phyloP scores from a whole-genome alignment of 1,140 invertebrate genomes.

The Zaprionus ghesquierei region DNA sequence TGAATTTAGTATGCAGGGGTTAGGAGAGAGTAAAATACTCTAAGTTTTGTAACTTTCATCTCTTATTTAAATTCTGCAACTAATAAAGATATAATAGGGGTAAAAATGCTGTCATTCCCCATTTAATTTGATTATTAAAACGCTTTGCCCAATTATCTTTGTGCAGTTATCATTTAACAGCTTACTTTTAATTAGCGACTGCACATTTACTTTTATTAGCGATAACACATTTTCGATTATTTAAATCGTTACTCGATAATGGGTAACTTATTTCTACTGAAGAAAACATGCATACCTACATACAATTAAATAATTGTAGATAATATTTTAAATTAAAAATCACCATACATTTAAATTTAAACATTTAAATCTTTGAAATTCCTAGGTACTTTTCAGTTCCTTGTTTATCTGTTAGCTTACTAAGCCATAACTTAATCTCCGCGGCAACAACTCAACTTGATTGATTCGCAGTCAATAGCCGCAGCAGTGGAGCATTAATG shows the following conservation, averaged over 20 bases:
- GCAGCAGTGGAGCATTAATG: slow-evolving; percentile 11
- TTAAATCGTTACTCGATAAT: neutral
- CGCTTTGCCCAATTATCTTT: neutral
- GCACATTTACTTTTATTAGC: neutral
- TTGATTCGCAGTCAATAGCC: slow-evolving; percentile 30
- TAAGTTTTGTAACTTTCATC: neutral
- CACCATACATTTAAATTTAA: too few relatives aligned
- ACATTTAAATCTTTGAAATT: too few relatives aligned
- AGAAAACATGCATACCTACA: too few relatives aligned
- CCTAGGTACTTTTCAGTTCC: too few relatives aligned
- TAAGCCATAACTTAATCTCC: neutral
- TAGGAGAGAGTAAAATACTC: neutral
- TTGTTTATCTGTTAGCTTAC: too few relatives aligned
- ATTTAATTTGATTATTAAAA: neutral
- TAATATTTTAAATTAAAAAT: too few relatives aligned
- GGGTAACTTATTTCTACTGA: neutral
- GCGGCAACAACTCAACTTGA: slow-evolving; percentile 11
- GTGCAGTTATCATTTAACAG: neutral
- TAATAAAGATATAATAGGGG: neutral
- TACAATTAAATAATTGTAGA: too few relatives aligned
- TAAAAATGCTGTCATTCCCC: neutral
- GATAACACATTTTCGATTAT: neutral
- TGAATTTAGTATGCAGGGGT: neutral
- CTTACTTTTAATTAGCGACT: neutral
- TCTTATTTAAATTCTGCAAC: neutral